These are phyloP conservation scores for Coryphaenoides rupestris DNA, from an alignment of 2,113 vertebrate species.

Conservation along the genomic window DNA sequence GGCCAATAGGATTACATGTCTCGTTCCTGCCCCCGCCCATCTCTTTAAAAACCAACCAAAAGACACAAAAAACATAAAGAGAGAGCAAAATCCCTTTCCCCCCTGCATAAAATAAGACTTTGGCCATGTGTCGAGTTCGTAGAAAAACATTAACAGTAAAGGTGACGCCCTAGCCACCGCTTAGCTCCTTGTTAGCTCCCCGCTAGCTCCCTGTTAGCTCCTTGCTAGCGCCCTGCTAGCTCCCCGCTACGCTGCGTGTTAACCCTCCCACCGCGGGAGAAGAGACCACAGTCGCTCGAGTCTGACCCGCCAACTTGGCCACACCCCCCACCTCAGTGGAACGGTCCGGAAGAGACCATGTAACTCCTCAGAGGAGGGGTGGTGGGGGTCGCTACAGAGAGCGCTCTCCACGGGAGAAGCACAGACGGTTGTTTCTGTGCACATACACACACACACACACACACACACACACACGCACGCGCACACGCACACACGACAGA, in stretches of 20 bases:
- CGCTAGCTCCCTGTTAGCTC: slow-evolving; percentile 8
- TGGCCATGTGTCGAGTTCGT: slow-evolving; percentile 59
- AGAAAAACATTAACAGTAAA: slow-evolving; percentile 32
- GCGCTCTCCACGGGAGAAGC: slow-evolving; percentile 11
- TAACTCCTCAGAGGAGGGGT: background rate
- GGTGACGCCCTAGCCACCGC: background rate
- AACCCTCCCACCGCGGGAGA: too few species aligned
- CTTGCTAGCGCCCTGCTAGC: slow-evolving; percentile 22
- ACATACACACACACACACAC: slow-evolving; percentile 6
- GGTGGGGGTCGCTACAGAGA: slow-evolving; percentile 25
- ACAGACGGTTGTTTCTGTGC: background rate
- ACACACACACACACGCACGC: background rate
- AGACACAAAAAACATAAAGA: slow-evolving; percentile 25
- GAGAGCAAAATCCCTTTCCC: slow-evolving; percentile 59
- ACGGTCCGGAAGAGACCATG: too few species aligned
- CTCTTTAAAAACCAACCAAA: slow-evolving; percentile 42
- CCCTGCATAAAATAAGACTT: slow-evolving; percentile 73
- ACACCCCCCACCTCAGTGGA: too few species aligned
- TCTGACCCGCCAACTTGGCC: too few species aligned
- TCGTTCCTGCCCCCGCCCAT: background rate
- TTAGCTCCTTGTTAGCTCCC: too few species aligned
- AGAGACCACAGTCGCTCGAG: too few species aligned
- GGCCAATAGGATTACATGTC: slow-evolving; percentile 10
- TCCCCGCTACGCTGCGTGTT: slow-evolving; percentile 8
- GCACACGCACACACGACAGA: background rate